Conservation (phyloP, 1,140 invertebrate species). For the Drosophila prosaltans region DNA sequence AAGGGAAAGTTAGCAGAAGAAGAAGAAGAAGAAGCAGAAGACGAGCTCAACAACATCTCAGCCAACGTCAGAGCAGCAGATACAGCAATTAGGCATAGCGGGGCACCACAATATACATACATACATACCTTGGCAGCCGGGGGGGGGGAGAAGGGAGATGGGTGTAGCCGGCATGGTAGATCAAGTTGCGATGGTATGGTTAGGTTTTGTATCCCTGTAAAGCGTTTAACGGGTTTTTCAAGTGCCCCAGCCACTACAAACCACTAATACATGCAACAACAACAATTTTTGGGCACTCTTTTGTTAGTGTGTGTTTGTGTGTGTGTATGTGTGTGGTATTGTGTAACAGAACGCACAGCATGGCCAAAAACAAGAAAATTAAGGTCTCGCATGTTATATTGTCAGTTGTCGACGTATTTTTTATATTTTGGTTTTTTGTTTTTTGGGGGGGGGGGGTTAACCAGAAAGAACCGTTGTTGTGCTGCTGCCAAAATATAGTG, state of each 20-base stretch:
- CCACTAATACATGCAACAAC: not conserved
- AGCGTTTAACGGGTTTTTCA: conserved; percentile 73
- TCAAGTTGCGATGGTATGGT: conserved; percentile 61
- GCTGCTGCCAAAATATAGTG: conserved; percentile 74
- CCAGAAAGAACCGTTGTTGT: conserved; percentile 68
- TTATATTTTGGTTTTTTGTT: conserved; percentile 12
- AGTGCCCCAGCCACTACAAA: conserved; percentile 43
- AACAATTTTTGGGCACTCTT: conserved; percentile 6
- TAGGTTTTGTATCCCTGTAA: conserved; percentile 52
- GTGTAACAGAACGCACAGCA: conserved; percentile 74
- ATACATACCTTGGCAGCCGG: not conserved
- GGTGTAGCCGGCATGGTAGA: conserved; percentile 41
- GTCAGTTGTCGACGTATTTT: conserved; percentile 37
- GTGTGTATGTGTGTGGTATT: conserved; percentile 55
- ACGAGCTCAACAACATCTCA: not conserved
- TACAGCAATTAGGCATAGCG: conserved; percentile 46
- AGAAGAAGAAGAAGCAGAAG: no score
- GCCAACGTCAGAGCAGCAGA: conserved; percentile 23
- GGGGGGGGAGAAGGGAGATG: conserved; percentile 32
- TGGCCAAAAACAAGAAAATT: conserved; percentile 48
- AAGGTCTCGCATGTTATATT: conserved; percentile 68
- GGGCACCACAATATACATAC: conserved; percentile 35
- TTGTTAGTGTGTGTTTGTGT: no score
- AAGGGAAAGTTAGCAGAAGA: conserved; percentile 73
- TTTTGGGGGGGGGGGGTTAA: conserved; percentile 40